Percentiles rank a stretch among this genome's conserved stretches.
phyloP scores from a whole-genome alignment of 2,113 vertebrate species.

The Epinephelus moara region DNA sequence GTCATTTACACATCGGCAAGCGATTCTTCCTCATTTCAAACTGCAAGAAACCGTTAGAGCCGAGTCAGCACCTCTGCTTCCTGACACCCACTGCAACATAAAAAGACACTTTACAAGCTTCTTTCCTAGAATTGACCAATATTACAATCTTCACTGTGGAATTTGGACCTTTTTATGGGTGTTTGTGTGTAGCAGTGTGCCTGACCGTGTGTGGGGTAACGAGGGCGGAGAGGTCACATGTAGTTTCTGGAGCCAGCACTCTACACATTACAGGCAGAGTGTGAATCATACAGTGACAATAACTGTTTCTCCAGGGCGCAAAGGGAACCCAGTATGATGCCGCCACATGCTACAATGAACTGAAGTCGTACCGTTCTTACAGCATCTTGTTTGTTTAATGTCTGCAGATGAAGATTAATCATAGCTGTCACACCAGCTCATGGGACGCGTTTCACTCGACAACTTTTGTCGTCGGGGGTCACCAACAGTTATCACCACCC shows the following conservation, averaged over 20 bases:
- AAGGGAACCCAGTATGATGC: too few relatives aligned
- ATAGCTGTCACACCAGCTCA: too few relatives aligned
- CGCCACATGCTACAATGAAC: too few relatives aligned
- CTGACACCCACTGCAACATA: constrained; percentile 62
- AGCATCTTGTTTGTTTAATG: too few relatives aligned
- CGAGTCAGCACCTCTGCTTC: constrained; percentile 58
- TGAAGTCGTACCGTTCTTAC: too few relatives aligned
- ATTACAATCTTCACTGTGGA: constrained; percentile 15
- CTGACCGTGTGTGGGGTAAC: neutral
- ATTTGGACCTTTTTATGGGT: constrained; percentile 19
- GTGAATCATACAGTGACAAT: too few relatives aligned
- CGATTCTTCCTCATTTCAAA: constrained; percentile 27
- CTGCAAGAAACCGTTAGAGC: neutral
- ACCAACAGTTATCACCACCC: too few relatives aligned
- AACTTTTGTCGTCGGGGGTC: too few relatives aligned
- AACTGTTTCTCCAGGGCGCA: too few relatives aligned
- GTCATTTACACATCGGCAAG: neutral
- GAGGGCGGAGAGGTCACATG: neutral
- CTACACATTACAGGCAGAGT: neutral
- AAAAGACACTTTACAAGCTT: constrained; percentile 37
- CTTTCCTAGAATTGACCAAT: constrained; percentile 21
- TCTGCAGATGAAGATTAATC: too few relatives aligned
- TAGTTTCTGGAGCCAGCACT: neutral
- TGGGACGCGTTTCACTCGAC: too few relatives aligned
- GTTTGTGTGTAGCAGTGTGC: neutral